phyloP scores from a whole-genome alignment of 1,140 invertebrate species.

The Psilanteris sp. region DNA sequence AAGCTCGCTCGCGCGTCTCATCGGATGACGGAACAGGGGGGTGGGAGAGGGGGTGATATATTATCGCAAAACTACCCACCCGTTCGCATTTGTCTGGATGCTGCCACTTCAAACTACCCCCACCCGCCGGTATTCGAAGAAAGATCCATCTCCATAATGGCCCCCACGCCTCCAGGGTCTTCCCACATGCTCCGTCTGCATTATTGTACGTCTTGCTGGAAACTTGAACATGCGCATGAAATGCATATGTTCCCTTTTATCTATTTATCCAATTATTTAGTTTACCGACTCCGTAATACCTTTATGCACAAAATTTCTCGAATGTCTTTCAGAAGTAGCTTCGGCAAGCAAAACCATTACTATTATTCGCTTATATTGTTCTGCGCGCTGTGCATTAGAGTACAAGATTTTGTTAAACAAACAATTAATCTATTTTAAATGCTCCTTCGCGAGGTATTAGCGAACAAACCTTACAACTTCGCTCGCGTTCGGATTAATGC shows the following conservation, averaged over 20 bases:
- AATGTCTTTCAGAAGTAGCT: slow-evolving; percentile 7
- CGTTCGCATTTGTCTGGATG: slow-evolving; percentile 55
- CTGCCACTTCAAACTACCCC: slow-evolving; percentile 72
- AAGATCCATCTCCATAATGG: slow-evolving; percentile 79
- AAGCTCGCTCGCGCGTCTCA: slow-evolving; percentile 50
- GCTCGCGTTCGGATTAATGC: too few species aligned
- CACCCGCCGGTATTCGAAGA: slow-evolving; percentile 74
- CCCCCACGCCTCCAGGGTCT: slow-evolving; percentile 70
- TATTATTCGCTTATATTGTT: slow-evolving; percentile 10
- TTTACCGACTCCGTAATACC: slow-evolving; percentile 25
- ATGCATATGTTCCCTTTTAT: slow-evolving; percentile 54
- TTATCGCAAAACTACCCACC: slow-evolving; percentile 65
- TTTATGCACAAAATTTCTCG: slow-evolving; percentile 16
- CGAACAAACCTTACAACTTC: too few species aligned
- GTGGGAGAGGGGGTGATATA: slow-evolving; percentile 79
- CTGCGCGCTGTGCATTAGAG: too few species aligned
- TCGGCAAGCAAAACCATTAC: slow-evolving; percentile 16
- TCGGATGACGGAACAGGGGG: slow-evolving; percentile 75
- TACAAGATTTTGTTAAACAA: too few species aligned
- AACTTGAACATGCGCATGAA: slow-evolving; percentile 54
- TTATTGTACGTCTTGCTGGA: slow-evolving; percentile 57
- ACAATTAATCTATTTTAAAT: too few species aligned
- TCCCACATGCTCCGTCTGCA: slow-evolving; percentile 67
- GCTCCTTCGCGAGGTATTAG: too few species aligned
- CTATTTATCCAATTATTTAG: slow-evolving; percentile 52